Percentiles rank a stretch among this genome's conserved stretches.
Evolutionary conservation across 2,797 vertebrate genomes (phyloP).

Genomic region (Allobates femoralis): DNA sequence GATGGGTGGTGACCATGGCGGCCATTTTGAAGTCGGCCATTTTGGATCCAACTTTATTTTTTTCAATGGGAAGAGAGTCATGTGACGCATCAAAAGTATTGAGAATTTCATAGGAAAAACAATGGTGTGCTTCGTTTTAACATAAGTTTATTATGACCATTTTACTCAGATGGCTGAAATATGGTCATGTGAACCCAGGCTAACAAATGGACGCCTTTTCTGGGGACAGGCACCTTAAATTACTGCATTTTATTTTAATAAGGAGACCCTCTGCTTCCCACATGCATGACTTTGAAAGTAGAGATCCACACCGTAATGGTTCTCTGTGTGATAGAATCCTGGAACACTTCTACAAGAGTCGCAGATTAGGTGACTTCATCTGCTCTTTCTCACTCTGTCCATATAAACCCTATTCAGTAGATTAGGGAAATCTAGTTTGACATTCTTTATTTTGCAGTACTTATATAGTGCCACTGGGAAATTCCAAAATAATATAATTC

Average conservation of each 20-base stretch:
- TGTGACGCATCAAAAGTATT: no score
- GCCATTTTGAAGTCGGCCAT: no score
- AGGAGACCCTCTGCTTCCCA: not conserved
- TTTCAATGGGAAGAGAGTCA: no score
- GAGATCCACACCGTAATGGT: not conserved
- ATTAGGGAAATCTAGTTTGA: constrained; percentile 49
- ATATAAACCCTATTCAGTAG: constrained; percentile 35
- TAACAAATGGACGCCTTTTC: not conserved
- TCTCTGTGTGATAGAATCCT: not conserved
- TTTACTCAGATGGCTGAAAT: no score
- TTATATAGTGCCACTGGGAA: constrained; percentile 20
- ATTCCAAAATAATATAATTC: constrained; percentile 23
- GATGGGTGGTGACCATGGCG: no score
- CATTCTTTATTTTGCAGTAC: constrained; percentile 16
- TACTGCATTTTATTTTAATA: not conserved
- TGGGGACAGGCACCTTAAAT: not conserved
- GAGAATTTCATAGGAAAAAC: no score
- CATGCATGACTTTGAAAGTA: not conserved
- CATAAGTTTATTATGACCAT: no score
- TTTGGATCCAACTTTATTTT: no score
- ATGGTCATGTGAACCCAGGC: no score
- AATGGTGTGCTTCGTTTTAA: no score
- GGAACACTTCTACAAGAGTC: constrained; percentile 17
- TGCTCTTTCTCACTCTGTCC: constrained; percentile 45
- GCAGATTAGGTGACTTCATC: constrained; percentile 34